Base-by-base conservation (phyloP, 1,140 invertebrate species). In the Himalopsyche phryganea region DNA sequence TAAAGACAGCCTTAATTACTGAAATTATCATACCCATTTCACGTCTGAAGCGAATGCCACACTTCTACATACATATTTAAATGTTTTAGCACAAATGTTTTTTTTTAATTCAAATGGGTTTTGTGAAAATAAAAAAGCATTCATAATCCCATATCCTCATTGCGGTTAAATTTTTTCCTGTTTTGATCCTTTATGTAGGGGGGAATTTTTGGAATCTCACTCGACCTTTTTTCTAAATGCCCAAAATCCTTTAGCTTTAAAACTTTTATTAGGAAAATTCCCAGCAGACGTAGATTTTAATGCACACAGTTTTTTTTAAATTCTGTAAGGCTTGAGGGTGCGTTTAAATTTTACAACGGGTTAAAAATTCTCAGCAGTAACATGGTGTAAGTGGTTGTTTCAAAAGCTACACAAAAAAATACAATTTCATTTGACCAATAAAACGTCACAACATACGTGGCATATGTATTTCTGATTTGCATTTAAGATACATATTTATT, bases 221-320 rank as follows among this genome's bases (percentile, higher is more conserved):
- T 36, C 41, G 53, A 51, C 53, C 48, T 61, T 53, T 58, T 50
- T 51, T 62, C 60, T 63, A 58, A 58, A 58, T 58, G 40, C 56
- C 52, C 55, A 41, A 53, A 63, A 63, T 63, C 61, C 61, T 63
- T 63, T 58, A 58, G 62, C 58, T 64, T 64, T 64, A 64, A 64
- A 64, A 64, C 53, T 64, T 64, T 64, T 64, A 64, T 57, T 64
- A 60, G 62, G 53, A 60, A 58, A 64, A 58, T 54, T 60, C 62
- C 62, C 58, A 6, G 53, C 33, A 57, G 62, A 60, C 50, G 35
- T 18, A 48, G 62, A 64, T 64, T 64, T 60, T 50, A 57, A 63
- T 51, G 57, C 42, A 48, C 17, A 35, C 57, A 60, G 46, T 57
- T 64, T 60, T 60, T 61, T 56, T 51, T 55, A 47, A 64, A 64